Conservation (phyloP, 2,888 invertebrate genomes). For the Hylaea fasciaria region DNA sequence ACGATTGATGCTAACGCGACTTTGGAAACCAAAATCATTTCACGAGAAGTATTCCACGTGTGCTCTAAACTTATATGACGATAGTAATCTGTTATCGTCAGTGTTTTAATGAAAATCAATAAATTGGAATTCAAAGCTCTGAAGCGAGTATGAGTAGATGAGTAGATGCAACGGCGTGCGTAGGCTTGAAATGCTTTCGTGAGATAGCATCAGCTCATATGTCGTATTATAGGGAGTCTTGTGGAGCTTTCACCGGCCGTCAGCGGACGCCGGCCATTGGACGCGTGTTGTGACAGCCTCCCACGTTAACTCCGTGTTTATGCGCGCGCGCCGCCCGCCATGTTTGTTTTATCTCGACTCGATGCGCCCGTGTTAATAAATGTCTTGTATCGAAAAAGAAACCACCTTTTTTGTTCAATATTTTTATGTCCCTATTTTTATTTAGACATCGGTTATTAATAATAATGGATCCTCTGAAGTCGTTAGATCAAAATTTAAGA, state of each 20-base stretch:
- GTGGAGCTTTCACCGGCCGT: constrained; percentile 79
- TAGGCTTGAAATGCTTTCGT: constrained; percentile 71
- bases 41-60: constrained; percentile 27
- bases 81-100: constrained; percentile 34
- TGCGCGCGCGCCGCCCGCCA: constrained; percentile 81
- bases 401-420: constrained; percentile 67
- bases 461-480: constrained; percentile 79
- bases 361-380: constrained; percentile 82
- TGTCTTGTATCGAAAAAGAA: constrained; percentile 76
- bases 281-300: constrained; percentile 83
- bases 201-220: constrained; percentile 72
- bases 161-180: constrained; percentile 59
- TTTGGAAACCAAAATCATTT: constrained; percentile 19
- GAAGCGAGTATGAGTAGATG: constrained; percentile 52
- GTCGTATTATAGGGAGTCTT: constrained; percentile 72
- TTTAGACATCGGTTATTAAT: constrained; percentile 83
- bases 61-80: constrained; percentile 33
- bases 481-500: constrained; percentile 81
- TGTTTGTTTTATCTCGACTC: constrained; percentile 84
- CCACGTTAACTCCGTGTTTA: constrained; percentile 82
- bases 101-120: constrained; percentile 60
- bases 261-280: constrained; percentile 68
- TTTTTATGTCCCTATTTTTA: constrained; percentile 77
- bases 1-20: constrained; percentile 6
- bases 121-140: constrained; percentile 55